phyloP scores from a whole-genome alignment of 2,888 invertebrate species.

The Agonum fuliginosum region DNA sequence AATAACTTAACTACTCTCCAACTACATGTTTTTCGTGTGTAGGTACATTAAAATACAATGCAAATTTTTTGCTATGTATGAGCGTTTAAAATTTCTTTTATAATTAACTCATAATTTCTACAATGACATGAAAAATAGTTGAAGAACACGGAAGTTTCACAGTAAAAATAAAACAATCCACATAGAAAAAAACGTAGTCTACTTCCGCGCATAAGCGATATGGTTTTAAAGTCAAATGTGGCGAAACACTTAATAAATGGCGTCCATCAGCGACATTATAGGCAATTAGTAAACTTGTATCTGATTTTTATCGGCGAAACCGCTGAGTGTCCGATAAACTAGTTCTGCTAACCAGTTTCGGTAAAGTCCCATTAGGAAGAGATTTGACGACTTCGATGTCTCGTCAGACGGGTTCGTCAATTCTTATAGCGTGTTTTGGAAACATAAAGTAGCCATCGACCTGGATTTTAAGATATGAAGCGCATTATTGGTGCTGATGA shows the following conservation, averaged over 20 bases:
- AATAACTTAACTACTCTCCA: slow-evolving; percentile 4
- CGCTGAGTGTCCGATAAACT: slow-evolving; percentile 34
- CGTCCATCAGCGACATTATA: slow-evolving; percentile 27
- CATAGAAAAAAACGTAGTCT: slow-evolving; percentile 11
- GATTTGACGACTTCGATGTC: slow-evolving; percentile 6
- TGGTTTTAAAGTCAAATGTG: slow-evolving; percentile 4
- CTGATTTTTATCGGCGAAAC: slow-evolving; percentile 39
- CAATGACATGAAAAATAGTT: slow-evolving; percentile 35
- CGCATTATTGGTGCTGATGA: slow-evolving; percentile 30
- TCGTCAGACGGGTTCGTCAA: neutral
- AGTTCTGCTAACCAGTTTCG: slow-evolving; percentile 39
- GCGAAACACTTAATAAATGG: slow-evolving; percentile 30
- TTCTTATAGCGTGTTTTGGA: neutral
- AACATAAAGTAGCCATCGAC: slow-evolving; percentile 6
- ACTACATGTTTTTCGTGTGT: slow-evolving; percentile 29
- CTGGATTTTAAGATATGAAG: slow-evolving; percentile 24
- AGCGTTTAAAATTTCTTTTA: slow-evolving; percentile 38
- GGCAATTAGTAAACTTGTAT: slow-evolving; percentile 31
- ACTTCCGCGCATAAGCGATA: slow-evolving; percentile 2
- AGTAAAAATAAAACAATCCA: slow-evolving; percentile 26
- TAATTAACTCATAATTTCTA: slow-evolving; percentile 36
- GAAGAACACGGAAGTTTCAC: slow-evolving; percentile 29
- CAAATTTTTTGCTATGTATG: slow-evolving; percentile 7
- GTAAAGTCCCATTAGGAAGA: slow-evolving; percentile 20
- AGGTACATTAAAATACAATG: slow-evolving; percentile 25